Evolutionary conservation across 2,797 vertebrate genomes (phyloP).

Genomic region (Podarcis siculus): DNA sequence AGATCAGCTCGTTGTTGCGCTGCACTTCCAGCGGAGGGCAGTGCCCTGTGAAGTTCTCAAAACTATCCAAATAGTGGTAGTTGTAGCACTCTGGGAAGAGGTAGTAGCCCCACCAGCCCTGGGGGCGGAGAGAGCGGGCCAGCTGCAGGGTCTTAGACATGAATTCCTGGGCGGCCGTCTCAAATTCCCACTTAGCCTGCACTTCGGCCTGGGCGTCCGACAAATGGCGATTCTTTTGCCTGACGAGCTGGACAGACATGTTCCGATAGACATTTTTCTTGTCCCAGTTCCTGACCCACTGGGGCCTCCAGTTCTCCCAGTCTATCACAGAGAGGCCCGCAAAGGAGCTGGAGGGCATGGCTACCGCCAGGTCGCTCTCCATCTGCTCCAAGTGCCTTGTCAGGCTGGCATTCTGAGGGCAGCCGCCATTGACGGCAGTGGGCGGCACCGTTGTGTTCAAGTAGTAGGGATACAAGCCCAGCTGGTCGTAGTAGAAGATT

Average conservation of each 20-base stretch:
- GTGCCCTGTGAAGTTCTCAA: slow-evolving; percentile 50
- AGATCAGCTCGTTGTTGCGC: slow-evolving; percentile 51
- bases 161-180: slow-evolving; percentile 43
- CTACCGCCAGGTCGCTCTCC: background rate
- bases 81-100: slow-evolving; percentile 65
- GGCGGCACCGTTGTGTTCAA: background rate
- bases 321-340: slow-evolving; percentile 55
- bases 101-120: slow-evolving; percentile 58
- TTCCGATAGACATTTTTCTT: slow-evolving; percentile 33
- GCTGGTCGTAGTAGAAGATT: slow-evolving; percentile 52
- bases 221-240: slow-evolving; percentile 31
- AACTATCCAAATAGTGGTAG: slow-evolving; percentile 51
- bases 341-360: slow-evolving; percentile 39
- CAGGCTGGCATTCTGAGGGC: slow-evolving; percentile 50
- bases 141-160: slow-evolving; percentile 45
- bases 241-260: slow-evolving; percentile 49
- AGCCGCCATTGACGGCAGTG: slow-evolving; percentile 25
- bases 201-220: slow-evolving; percentile 3
- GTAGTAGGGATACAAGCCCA: slow-evolving; percentile 51
- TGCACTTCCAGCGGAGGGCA: slow-evolving; percentile 51
- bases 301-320: slow-evolving; percentile 62
- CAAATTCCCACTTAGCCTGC: slow-evolving; percentile 53
- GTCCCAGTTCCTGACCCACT: slow-evolving; percentile 50
- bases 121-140: slow-evolving; percentile 34
- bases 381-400: slow-evolving; percentile 34